Base-by-base conservation (phyloP, 2,888 invertebrate species). In the Pycnomerus fuliginosus region DNA sequence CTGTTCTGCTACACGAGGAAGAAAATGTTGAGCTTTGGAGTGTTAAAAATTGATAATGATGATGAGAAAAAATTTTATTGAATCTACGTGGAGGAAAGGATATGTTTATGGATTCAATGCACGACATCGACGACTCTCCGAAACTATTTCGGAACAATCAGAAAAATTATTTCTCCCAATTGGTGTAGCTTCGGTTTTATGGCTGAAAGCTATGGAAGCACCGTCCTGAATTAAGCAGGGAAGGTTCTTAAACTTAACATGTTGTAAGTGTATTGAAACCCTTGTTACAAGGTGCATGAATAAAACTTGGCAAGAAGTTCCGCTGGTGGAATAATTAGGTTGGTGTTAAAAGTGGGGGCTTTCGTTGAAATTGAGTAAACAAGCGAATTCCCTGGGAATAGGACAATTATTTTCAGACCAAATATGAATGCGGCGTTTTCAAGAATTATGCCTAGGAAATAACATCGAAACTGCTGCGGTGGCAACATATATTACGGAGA, bases 401-500 rank as follows among this genome's bases (percentile, higher is more conserved):
- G 31, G 28, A 50, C 44, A 30, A 40, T 44, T 50, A 46, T 37
- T 33, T 33, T 36, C 17, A 30, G 10, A 12, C 25, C 4, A 45
- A 52, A 45, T 52, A 50, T 48, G 45, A 33, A 44, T 46, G 52
- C 44, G 37, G 44, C 50, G 47, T 53, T 53, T 51, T 47, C 41
- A 39, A 34, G 51, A 52, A 47, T 40, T 40, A 46, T 40, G 43
- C 40, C 5, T 44, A 48, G 44, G 44, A 55, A 55, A 52, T 45
- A 53, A 54, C 45, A 57, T 48, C 44, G 48, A 48, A 56, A 50
- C 49, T 55, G 56, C 53, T 61, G 53, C 38, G 49, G 48, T 49
- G 49, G 56, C 48, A 53, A 58, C 53, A 57, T 60, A 58, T 55
- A 58, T 57, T 60, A 55, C 48, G 44, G 50, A 61, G 60, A 62